Evolutionary conservation across 2,797 vertebrate species (phyloP).

Genomic region (Spondyliosoma cantharus): DNA sequence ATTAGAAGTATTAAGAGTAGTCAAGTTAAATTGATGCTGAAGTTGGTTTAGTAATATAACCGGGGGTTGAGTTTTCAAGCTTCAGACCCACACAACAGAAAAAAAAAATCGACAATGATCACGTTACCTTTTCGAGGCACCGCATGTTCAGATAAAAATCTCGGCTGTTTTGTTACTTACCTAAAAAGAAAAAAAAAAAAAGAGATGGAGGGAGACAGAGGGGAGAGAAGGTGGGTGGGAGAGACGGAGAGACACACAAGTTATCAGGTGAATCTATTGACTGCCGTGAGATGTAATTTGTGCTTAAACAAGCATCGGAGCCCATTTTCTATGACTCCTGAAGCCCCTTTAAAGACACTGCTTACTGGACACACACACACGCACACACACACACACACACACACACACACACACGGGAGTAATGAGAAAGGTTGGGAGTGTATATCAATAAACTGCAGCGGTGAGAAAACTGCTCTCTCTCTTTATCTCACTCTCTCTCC

Average conservation of each 20-base stretch:
- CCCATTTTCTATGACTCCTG: conserved; percentile 39
- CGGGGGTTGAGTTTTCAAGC: background rate
- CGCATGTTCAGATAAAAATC: conserved; percentile 57
- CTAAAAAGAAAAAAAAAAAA: conserved; percentile 73
- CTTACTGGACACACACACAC: conserved; percentile 19
- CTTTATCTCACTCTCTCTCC: conserved; percentile 37
- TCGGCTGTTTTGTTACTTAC: conserved; percentile 73
- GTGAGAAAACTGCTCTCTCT: conserved; percentile 58
- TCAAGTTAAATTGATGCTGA: background rate
- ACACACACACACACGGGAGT: conserved; percentile 23
- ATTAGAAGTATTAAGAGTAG: no score
- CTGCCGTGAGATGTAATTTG: conserved; percentile 60
- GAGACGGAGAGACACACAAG: conserved; percentile 28
- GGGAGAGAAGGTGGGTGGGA: background rate
- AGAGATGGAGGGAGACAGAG: conserved; percentile 23
- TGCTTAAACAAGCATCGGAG: conserved; percentile 56
- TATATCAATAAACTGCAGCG: conserved; percentile 68
- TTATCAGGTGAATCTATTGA: conserved; percentile 72
- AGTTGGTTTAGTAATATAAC: background rate
- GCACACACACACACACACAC: conserved; percentile 17
- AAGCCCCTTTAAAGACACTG: conserved; percentile 1
- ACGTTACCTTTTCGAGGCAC: conserved; percentile 67
- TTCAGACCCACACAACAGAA: conserved; percentile 9
- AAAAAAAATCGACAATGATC: background rate
- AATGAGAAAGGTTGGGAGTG: conserved; percentile 47